Evolutionary conservation across 2,888 invertebrate species (phyloP).

Genomic region (Dermolepida albohirtum): DNA sequence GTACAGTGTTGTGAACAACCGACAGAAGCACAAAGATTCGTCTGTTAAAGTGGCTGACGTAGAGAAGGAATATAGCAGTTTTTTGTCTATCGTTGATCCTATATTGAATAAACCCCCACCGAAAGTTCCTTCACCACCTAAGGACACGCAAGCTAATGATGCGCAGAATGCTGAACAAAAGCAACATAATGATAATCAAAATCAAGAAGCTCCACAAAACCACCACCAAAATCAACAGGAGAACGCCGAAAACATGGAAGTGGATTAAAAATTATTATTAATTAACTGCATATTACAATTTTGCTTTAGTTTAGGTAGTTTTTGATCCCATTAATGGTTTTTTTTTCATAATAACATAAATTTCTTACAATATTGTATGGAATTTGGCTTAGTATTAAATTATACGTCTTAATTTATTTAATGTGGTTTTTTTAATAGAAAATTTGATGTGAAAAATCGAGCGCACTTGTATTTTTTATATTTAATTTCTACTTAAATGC

Average conservation of each 20-base stretch:
- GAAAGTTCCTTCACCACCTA: constrained; percentile 75
- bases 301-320: constrained; percentile 42
- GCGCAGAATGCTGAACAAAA: constrained; percentile 44
- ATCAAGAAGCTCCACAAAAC: constrained; percentile 45
- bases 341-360: constrained; percentile 32
- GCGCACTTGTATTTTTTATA: constrained; percentile 35
- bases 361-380: constrained; percentile 26
- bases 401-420: constrained; percentile 37
- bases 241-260: constrained; percentile 44
- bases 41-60: constrained; percentile 84
- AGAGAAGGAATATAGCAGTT: constrained; percentile 80
- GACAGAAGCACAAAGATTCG: constrained; percentile 79
- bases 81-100: constrained; percentile 73
- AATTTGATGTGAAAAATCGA: constrained; percentile 21
- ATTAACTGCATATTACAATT: constrained; percentile 39
- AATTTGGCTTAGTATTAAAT: constrained; percentile 40
- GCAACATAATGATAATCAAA: constrained; percentile 56
- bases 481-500: constrained; percentile 32
- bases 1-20: constrained; percentile 73
- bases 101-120: constrained; percentile 93
- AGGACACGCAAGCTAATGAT: constrained; percentile 62
- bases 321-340: constrained; percentile 40
- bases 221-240: constrained; percentile 45
- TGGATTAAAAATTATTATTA: constrained; percentile 37
- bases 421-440: constrained; percentile 22